Base-by-base conservation (phyloP, 53 echinoderm and acorn worm genomes). In the Glandiceps talaboti region DNA sequence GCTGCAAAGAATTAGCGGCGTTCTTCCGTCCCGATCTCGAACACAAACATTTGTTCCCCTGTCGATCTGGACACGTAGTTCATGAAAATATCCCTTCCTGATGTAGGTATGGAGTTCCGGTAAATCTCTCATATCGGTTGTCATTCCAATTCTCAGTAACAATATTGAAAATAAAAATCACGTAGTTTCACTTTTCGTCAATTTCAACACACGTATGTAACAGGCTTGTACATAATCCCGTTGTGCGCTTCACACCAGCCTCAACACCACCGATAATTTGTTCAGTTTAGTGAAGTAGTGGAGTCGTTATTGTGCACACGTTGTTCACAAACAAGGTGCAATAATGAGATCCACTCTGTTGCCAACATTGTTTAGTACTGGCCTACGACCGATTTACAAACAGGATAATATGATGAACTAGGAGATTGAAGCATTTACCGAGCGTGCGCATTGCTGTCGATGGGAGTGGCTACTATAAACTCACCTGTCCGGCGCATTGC, bases 41-140 rank as follows among this genome's bases (percentile, higher is more conserved):
- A 82, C 64, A 83, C 90, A 90, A 33, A 94, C 90, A 72, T 92
- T 85, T 26, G 83, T 84, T 14, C 92, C 92, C 25, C 84, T 76
- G 0, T 87, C 82, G 1, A 94, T 86, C 29, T 90, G 76, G 1
- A 81, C 84, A 32, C 94, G 94, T 31, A 85, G 82, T 30, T 94
- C 94, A 74, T 94, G 90, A 79, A 90, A 94, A 30, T 88, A 87
- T 29, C 94, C 94, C 0, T 82, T 90, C 26, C 84, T 79, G 76
- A 94, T 92, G 6, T 89, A 89, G 27, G 32, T 75, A 78, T 94
- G 94, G 1, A 94, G 84, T 30, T 94, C 92, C 74, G 94, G 91
- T 20, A 89, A 25, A 45, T 74, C 33, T 27, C 82, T 73, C 1
- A 85, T 27, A 1, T 75, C 33, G 12, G 20, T 20, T 20, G 64